Evolutionary conservation across 2,888 invertebrate species (phyloP), one percentile per base, ranked within the genome.

Genomic region (Lymantria monacha): DNA sequence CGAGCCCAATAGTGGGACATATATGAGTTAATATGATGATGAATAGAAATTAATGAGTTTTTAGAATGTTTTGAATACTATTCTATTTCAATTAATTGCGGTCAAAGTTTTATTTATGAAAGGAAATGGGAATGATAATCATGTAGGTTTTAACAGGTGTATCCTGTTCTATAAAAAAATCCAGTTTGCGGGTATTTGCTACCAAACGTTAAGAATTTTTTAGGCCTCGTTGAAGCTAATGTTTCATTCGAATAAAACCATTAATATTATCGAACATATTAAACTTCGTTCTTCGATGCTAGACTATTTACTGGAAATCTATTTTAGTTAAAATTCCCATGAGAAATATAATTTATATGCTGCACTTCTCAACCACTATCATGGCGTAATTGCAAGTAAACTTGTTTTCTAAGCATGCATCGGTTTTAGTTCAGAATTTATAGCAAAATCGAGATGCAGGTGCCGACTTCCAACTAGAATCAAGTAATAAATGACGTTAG

Each of bases 401-500:
- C 75, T 66, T 47, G 74, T 74, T 71, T 63, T 65, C 71, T 74
- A 73, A 74, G 59, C 64, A 55, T 59, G 63, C 63, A 63, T 70
- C 55, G 51, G 49, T 52, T 54, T 46, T 48, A 53, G 51, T 59
- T 57, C 49, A 62, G 57, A 57, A 65, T 60, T 66, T 74, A 70
- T 70, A 55, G 70, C 66, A 62, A 70, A 67, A 69, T 66, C 63
- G 44, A 56, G 53, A 59, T 61, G 66, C 75, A 73, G 70, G 66
- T 73, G 74, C 63, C 59, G 40, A 46, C 54, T 49, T 55, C 44
- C 38, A 60, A 48, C 14, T 44, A 51, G 46, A 44, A 46, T 31
- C 51, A 31, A 33, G 46, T 48, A 54, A 40, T 15, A 44, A 48
- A 52, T 44, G 15, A 49, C 42, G 38, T 33, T 33, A 15, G 42